Conservation (phyloP, 2,797 vertebrate species). For the Euphonia xanthogaster region DNA sequence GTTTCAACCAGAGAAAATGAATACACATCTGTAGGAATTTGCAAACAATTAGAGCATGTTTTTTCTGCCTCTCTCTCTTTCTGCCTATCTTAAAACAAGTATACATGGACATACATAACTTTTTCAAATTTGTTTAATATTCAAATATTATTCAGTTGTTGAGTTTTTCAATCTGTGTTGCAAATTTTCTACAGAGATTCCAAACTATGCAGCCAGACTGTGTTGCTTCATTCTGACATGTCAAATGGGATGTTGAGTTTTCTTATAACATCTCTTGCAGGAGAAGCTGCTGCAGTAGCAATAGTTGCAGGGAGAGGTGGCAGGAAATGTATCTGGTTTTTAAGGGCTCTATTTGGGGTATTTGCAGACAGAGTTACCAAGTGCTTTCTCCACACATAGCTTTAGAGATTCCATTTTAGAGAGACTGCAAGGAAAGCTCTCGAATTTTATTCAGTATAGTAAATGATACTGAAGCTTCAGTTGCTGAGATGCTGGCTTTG, state of each 20-base stretch:
- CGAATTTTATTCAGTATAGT: background rate
- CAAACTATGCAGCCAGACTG: background rate
- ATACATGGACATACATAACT: background rate
- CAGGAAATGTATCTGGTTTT: background rate
- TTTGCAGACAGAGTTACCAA: background rate
- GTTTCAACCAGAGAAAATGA: conserved; percentile 17
- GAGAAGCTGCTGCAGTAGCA: background rate
- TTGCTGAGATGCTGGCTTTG: background rate
- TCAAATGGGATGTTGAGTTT: background rate
- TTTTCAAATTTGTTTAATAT: conserved; percentile 9
- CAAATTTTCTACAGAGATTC: background rate
- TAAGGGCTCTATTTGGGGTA: background rate
- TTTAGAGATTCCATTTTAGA: background rate
- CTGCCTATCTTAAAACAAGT: background rate
- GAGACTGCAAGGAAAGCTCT: background rate
- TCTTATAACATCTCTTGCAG: background rate
- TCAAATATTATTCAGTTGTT: background rate
- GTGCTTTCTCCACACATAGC: background rate
- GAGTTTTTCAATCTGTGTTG: background rate
- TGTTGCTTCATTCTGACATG: background rate
- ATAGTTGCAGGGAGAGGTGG: background rate
- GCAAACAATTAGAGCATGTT: background rate
- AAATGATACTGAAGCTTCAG: background rate
- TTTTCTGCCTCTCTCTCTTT: background rate
- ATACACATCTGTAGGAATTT: conserved; percentile 42